A percentile compares a stretch with the other conserved stretches of the same genome.
These are phyloP conservation scores for Druon quercuslanigerum DNA, from an alignment of 1,140 invertebrate genomes.

Conservation along the genomic window DNA sequence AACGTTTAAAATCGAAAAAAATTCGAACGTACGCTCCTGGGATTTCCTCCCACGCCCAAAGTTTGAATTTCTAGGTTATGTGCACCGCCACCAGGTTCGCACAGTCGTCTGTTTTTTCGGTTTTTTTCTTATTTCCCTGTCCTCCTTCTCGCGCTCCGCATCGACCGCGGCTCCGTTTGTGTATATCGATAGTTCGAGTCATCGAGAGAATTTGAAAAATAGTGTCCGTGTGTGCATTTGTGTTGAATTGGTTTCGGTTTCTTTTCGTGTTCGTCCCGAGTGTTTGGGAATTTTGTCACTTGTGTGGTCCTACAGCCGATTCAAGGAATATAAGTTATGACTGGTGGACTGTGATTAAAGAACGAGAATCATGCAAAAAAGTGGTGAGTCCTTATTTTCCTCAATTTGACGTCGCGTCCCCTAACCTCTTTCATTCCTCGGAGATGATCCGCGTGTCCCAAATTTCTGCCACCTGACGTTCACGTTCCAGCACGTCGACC, in stretches of 20 bases:
- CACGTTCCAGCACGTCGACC: constrained; percentile 49
- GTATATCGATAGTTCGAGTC: constrained; percentile 36
- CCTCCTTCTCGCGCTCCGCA: neutral
- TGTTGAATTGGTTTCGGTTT: neutral
- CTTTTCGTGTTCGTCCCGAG: neutral
- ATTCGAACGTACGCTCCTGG: neutral
- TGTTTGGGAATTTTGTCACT: neutral
- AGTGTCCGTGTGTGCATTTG: constrained; percentile 9
- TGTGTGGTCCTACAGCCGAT: neutral
- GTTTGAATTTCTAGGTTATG: neutral
- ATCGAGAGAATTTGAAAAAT: constrained; percentile 53
- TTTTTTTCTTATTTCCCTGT: neutral
- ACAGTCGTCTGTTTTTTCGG: constrained; percentile 3
- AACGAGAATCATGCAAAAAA: constrained; percentile 61
- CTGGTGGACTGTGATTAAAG: constrained; percentile 39
- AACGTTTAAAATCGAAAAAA: no score
- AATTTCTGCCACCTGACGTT: constrained; percentile 20
- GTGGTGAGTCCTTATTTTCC: constrained; percentile 51
- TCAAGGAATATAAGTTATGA: constrained; percentile 45
- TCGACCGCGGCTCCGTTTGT: neutral
- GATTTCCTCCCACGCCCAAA: neutral
- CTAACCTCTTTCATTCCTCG: neutral
- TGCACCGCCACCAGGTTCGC: constrained; percentile 7
- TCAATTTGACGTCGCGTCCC: neutral
- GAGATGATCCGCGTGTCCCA: neutral